Base-by-base conservation (phyloP, 2,113 vertebrate genomes). In the Ciconia boyciana region DNA sequence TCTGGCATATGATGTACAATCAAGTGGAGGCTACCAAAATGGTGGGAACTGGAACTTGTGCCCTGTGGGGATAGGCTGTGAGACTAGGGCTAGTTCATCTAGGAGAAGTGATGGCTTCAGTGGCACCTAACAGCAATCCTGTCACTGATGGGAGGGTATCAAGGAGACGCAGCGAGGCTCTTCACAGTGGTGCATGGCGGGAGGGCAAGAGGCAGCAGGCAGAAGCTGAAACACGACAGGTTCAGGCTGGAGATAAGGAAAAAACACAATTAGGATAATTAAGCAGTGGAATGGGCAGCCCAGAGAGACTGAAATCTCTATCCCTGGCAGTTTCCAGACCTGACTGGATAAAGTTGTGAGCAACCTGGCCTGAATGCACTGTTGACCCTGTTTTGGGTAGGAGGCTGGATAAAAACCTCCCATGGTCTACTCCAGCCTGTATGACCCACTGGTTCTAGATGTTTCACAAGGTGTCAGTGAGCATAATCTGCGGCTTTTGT, bases 21-120 rank as follows among this genome's bases (percentile, higher is more conserved):
- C 39, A 64, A 60, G 11, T 0, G 0, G 10, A 36, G 41, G 13
- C 7, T 77, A 65, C 24, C 2, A 46, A 86, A 82, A 31, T 1
- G 0, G 3, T 57, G 18, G 15, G 28, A 76, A 39, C 2, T 48
- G 22, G 29, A 85, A 28, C 5, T 52, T 2, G 0, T 54, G 13
- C 5, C 7, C 6, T 28, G 2, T 15, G 26, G 6, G 11, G 4
- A 70, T 26, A 52, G 15, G 17, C 16, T 48, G 31, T 39, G 44
- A 57, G 12, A 34, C 29, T 58, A 44, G 4, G 13, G 3, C 15
- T 48, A 8, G 3, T 54, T 94, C 19, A 60, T 34, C 26, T 39
- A 43, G 28, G 8, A 44, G 62, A 52, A 58, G 3, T 43, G 25
- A 49, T 66, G 36, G 6, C 25, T 31, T 46, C n/a, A 77, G 20